These are phyloP conservation scores for Orientallactaga sibirica DNA, from an alignment of 2,797 vertebrate species.

Conservation along the genomic window DNA sequence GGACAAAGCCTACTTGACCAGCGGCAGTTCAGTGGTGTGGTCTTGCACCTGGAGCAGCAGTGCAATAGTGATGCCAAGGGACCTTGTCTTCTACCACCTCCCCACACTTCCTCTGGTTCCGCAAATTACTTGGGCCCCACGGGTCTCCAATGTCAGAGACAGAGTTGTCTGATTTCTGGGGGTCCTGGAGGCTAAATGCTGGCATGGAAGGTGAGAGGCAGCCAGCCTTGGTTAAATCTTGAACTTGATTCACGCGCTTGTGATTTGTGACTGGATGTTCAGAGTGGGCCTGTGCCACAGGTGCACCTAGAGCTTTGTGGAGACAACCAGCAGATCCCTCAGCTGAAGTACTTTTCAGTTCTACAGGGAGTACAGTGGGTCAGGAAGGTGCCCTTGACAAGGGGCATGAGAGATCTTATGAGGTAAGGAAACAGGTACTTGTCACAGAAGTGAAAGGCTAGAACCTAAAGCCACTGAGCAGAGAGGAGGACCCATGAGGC, in stretches of 20 bases:
- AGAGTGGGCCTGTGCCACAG: background rate
- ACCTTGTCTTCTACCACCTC: background rate
- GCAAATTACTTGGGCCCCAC: background rate
- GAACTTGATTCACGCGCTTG: background rate
- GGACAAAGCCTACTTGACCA: background rate
- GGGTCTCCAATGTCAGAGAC: background rate
- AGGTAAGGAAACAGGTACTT: background rate
- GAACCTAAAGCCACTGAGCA: background rate
- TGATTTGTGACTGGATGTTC: background rate
- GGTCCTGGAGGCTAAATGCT: background rate
- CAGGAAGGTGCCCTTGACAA: conserved; percentile 19
- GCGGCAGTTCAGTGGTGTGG: background rate
- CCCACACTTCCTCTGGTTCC: background rate
- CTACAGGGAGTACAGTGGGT: background rate
- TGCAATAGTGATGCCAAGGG: background rate
- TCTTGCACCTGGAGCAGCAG: background rate
- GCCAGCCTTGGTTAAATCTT: background rate
- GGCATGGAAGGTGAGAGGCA: background rate
- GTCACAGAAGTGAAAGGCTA: background rate
- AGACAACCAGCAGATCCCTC: background rate
- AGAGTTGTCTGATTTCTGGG: background rate
- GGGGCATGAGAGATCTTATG: background rate
- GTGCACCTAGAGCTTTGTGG: background rate
- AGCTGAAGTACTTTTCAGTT: background rate
- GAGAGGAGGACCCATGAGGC: background rate